Percentiles rank a stretch among this genome's conserved stretches.
These are phyloP conservation scores for Andrena haemorrhoa DNA, from an alignment of 2,888 invertebrate genomes.

Conservation along the genomic window DNA sequence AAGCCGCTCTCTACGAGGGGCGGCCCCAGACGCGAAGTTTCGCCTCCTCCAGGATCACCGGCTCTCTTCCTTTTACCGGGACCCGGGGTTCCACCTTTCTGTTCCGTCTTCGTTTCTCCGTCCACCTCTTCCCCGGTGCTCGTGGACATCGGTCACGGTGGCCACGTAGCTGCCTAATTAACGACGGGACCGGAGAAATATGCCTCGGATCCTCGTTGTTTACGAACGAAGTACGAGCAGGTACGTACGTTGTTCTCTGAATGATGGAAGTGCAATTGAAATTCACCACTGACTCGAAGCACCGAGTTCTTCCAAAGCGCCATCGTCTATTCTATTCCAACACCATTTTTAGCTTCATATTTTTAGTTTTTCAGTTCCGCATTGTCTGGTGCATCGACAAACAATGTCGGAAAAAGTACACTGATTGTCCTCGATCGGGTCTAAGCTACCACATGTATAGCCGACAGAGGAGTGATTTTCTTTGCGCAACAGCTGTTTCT, in stretches of 20 bases:
- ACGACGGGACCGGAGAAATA: slow-evolving; percentile 35
- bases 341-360: too few species aligned
- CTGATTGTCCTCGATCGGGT: background rate
- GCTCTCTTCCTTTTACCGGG: slow-evolving; percentile 38
- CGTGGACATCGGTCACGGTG: slow-evolving; percentile 47
- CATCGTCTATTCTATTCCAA: background rate
- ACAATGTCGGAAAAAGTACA: background rate
- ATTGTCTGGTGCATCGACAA: background rate
- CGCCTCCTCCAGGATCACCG: slow-evolving; percentile 28
- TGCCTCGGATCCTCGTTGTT: slow-evolving; percentile 6
- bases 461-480: slow-evolving; percentile 1
- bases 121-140: background rate
- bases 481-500: background rate
- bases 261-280: slow-evolving; percentile 2
- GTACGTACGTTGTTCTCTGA: background rate
- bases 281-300: background rate
- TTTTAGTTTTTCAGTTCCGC: background rate
- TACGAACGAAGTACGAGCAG: slow-evolving; percentile 16
- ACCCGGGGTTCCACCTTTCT: slow-evolving; percentile 26
- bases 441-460: background rate
- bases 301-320: background rate
- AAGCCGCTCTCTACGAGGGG: slow-evolving; percentile 43
- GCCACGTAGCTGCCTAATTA: slow-evolving; percentile 61
- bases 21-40: slow-evolving; percentile 35
- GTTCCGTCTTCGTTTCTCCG: slow-evolving; percentile 30